phyloP scores from a whole-genome alignment of 2,888 invertebrate genomes.

The Idaea aversata region DNA sequence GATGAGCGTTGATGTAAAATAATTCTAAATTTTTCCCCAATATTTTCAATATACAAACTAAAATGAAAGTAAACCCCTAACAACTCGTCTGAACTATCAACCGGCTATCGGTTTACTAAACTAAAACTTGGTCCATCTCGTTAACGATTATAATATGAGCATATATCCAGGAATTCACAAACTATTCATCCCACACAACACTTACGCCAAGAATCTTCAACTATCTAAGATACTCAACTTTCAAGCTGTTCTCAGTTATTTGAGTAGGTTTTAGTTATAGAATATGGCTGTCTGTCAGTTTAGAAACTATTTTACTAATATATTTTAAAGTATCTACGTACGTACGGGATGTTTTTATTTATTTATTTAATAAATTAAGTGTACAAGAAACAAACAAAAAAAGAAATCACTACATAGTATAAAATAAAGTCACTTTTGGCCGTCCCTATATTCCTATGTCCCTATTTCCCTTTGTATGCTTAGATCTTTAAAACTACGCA shows the following conservation, averaged over 20 bases:
- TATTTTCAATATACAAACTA: not conserved
- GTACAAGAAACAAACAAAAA: no score
- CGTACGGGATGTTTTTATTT: no score
- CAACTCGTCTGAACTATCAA: not conserved
- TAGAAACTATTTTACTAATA: no score
- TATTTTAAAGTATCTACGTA: no score
- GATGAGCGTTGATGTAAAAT: no score
- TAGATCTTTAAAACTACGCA: no score
- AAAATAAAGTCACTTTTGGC: no score
- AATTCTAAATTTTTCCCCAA: not conserved
- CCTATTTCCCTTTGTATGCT: no score
- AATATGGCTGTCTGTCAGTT: no score
- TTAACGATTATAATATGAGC: not conserved
- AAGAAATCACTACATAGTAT: no score
- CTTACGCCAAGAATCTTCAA: not conserved
- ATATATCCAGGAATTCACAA: not conserved
- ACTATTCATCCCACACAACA: not conserved
- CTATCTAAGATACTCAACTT: not conserved
- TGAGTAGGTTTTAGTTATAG: not conserved
- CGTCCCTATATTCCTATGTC: no score
- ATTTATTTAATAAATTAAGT: no score
- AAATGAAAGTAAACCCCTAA: not conserved
- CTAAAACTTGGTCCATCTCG: not conserved
- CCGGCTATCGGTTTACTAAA: not conserved
- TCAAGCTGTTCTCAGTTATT: not conserved